A percentile compares a stretch with the other conserved stretches of the same genome.
Conservation (phyloP, 2,113 vertebrate genomes). For the Tricholaema leucomelas region DNA sequence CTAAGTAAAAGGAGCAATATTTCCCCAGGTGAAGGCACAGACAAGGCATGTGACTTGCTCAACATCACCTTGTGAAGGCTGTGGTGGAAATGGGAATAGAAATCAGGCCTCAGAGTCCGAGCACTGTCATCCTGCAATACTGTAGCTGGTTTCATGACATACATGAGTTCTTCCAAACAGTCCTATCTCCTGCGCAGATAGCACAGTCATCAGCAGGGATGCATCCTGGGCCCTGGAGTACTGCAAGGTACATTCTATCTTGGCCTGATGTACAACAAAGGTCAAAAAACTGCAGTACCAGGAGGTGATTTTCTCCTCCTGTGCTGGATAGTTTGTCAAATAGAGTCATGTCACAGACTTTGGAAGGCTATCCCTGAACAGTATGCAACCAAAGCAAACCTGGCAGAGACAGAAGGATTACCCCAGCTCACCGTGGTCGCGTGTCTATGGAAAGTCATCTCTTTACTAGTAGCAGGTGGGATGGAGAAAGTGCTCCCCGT, state of each 20-base stretch:
- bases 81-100: neutral
- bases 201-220: neutral
- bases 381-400: neutral
- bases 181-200: neutral
- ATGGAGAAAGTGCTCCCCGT: neutral
- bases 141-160: neutral
- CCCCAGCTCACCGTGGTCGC: fast-evolving
- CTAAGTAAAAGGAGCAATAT: neutral
- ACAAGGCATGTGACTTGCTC: neutral
- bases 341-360: neutral
- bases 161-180: neutral
- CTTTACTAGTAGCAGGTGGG: neutral
- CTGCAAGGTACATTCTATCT: neutral
- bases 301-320: neutral
- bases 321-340: neutral
- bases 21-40: neutral
- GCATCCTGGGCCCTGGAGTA: neutral
- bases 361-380: neutral
- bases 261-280: neutral
- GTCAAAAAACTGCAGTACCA: neutral
- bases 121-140: neutral
- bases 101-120: neutral
- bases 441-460: neutral
- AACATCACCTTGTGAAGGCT: neutral
- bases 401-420: neutral